These are phyloP conservation scores for Thunnus thynnus DNA, from an alignment of 2,113 vertebrate species.

Conservation along the genomic window DNA sequence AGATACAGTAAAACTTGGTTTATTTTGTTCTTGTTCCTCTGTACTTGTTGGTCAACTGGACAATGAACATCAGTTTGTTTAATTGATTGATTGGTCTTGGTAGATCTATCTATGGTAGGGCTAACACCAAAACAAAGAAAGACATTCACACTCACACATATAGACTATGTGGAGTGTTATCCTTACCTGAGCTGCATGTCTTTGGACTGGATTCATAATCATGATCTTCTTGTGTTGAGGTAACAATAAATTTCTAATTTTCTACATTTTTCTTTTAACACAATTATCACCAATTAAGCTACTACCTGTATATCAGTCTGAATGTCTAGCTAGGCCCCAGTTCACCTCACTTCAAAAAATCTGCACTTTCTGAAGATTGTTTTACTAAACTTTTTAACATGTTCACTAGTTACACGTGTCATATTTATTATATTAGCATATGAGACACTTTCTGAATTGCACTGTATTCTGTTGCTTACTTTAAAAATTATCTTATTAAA, in stretches of 20 bases:
- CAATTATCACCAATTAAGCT: too few relatives aligned
- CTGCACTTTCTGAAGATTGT: too few relatives aligned
- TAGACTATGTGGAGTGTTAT: too few relatives aligned
- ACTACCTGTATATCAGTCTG: too few relatives aligned
- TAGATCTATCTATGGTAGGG: background rate
- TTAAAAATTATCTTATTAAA: background rate
- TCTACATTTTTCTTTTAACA: too few relatives aligned
- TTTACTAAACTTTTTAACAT: too few relatives aligned
- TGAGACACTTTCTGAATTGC: background rate
- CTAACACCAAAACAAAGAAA: too few relatives aligned
- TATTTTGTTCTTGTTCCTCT: background rate
- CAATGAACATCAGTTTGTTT: background rate
- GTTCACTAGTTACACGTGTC: background rate
- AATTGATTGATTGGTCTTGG: background rate
- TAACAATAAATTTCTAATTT: too few relatives aligned
- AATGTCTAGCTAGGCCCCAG: too few relatives aligned
- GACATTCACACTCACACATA: too few relatives aligned
- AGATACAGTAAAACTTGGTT: background rate
- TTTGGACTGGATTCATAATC: background rate
- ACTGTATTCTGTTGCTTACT: background rate
- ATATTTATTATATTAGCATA: background rate
- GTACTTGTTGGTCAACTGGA: background rate
- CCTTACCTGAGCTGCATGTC: background rate
- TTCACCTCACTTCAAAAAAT: too few relatives aligned
- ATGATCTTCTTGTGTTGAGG: background rate